phyloP scores from a whole-genome alignment of 1,140 invertebrate genomes.

The Philopotamus ludificatus region DNA sequence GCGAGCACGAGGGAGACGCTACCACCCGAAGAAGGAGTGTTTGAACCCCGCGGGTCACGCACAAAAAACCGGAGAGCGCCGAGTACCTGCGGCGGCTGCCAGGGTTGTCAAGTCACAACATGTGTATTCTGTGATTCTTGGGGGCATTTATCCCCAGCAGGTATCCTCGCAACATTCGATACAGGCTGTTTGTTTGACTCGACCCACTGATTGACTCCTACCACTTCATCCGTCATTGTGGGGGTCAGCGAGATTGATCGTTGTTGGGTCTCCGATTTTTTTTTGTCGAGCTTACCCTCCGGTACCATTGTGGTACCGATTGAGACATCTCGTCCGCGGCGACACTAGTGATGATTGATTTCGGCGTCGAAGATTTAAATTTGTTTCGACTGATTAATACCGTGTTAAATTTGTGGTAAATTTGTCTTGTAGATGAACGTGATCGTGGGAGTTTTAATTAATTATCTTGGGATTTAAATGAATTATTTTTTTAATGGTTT shows the following conservation, averaged over 20 bases:
- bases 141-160: constrained; percentile 33
- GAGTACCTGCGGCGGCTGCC: constrained; percentile 18
- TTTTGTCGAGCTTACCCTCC: background rate
- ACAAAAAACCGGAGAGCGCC: background rate
- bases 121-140: constrained; percentile 37
- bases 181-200: constrained; percentile 26
- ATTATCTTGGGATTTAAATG: too few species aligned
- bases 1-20: constrained; percentile 3
- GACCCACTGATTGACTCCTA: constrained; percentile 6
- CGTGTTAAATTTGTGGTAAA: too few species aligned
- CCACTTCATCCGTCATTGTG: constrained; percentile 33
- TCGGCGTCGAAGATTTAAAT: too few species aligned
- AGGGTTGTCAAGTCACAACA: constrained; percentile 41
- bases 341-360: constrained; percentile 3
- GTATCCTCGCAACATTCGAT: constrained; percentile 36
- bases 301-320: background rate
- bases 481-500: too few species aligned
- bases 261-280: constrained; percentile 2
- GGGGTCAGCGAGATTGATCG: background rate
- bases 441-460: too few species aligned
- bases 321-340: background rate
- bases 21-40: background rate
- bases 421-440: too few species aligned
- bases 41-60: background rate
- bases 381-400: too few species aligned